Evolutionary conservation across 2,888 invertebrate genomes (phyloP).

Genomic region (Callyntrura guangdongensis): DNA sequence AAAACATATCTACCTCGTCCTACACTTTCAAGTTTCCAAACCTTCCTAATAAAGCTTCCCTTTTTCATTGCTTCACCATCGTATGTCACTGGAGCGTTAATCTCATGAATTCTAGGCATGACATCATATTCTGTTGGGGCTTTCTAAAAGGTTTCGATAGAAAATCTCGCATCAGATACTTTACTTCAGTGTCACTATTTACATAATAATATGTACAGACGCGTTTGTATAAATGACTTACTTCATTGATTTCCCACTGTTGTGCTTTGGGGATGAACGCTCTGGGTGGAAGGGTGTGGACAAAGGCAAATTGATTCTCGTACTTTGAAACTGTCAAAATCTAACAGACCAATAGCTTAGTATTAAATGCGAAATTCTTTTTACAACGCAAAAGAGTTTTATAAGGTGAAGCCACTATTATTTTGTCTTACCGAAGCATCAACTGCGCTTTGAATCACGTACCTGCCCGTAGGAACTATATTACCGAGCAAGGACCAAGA

Average conservation of each 20-base stretch:
- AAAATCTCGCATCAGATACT: too few species aligned
- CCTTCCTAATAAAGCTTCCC: slow-evolving; percentile 79
- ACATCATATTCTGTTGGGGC: slow-evolving; percentile 78
- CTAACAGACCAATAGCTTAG: slow-evolving; percentile 19
- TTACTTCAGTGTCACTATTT: too few species aligned
- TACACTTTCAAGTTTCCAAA: slow-evolving; percentile 81
- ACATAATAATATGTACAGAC: too few species aligned
- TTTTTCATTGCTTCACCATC: slow-evolving; percentile 77
- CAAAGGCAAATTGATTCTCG: slow-evolving; percentile 79
- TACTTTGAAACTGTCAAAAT: slow-evolving; percentile 79
- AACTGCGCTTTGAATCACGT: slow-evolving; percentile 80
- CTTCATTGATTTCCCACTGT: slow-evolving; percentile 80
- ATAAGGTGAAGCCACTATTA: too few species aligned
- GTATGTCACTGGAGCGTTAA: slow-evolving; percentile 78
- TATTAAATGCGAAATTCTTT: background rate
- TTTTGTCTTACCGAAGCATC: slow-evolving; percentile 79
- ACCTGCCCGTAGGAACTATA: slow-evolving; percentile 79
- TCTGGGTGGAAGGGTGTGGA: slow-evolving; percentile 74
- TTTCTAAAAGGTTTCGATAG: too few species aligned
- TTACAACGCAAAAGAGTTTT: background rate
- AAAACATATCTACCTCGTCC: slow-evolving; percentile 79
- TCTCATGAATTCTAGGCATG: slow-evolving; percentile 80
- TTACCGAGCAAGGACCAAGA: too few species aligned
- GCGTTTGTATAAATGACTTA: slow-evolving; percentile 22
- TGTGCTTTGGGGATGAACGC: slow-evolving; percentile 81